Evolutionary conservation across 2,113 vertebrate species (phyloP).

Genomic region (Petroica traversi): DNA sequence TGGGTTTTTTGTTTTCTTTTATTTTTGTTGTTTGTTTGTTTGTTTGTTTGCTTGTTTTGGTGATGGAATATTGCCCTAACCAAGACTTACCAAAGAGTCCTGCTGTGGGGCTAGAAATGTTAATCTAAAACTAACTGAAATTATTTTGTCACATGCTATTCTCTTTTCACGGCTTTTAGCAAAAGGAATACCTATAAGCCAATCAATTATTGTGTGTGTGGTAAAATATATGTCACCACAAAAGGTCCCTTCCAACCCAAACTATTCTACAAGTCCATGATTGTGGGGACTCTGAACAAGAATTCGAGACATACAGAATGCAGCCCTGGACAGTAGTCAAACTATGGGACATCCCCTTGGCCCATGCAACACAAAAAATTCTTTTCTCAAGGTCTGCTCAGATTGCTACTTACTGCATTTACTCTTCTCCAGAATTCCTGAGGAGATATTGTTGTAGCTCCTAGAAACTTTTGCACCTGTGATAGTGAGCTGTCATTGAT

Average conservation of each 20-base stretch:
- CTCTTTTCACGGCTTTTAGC: neutral
- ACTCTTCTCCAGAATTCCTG: neutral
- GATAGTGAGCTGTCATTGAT: neutral
- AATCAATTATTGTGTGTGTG: rapidly evolving
- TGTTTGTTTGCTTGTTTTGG: too few relatives aligned
- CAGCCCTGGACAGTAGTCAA: neutral
- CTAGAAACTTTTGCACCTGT: neutral
- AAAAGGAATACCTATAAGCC: neutral
- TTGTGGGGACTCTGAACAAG: neutral
- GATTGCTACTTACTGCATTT: neutral
- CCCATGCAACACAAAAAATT: neutral
- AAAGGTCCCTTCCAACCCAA: neutral
- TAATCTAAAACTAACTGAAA: neutral
- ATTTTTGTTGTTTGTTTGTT: too few relatives aligned
- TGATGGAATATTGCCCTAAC: neutral
- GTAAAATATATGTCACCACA: neutral
- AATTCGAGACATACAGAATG: neutral
- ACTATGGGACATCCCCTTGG: neutral
- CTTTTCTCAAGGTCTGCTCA: neutral
- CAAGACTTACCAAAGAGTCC: neutral
- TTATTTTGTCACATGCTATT: neutral
- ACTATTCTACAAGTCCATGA: neutral
- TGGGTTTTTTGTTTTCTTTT: too few relatives aligned
- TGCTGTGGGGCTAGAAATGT: neutral
- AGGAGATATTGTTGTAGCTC: neutral